Evolutionary conservation across 2,888 invertebrate species (phyloP).

Genomic region (Bellardia bayeri): DNA sequence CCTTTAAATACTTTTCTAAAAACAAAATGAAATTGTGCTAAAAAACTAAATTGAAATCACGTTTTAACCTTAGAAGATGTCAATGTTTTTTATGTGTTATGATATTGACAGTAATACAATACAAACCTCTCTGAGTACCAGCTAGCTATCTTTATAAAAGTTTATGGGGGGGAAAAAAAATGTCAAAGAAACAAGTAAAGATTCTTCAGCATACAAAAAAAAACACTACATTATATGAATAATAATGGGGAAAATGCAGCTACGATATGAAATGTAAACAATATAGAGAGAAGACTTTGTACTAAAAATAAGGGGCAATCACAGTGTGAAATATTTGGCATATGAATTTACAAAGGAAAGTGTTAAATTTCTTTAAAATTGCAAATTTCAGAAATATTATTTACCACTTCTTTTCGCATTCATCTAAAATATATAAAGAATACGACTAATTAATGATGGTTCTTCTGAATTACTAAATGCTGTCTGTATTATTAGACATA

Average conservation of each 20-base stretch:
- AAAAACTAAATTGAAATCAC: constrained; percentile 57
- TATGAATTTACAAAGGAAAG: too few relatives aligned
- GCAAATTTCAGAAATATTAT: background rate
- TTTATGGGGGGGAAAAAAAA: background rate
- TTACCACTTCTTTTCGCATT: too few relatives aligned
- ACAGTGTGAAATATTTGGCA: background rate
- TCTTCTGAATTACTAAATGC: too few relatives aligned
- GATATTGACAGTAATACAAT: constrained; percentile 45
- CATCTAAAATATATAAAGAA: too few relatives aligned
- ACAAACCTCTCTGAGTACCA: background rate
- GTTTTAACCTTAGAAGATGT: constrained; percentile 63
- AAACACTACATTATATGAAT: constrained; percentile 28
- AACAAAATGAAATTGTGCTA: constrained; percentile 9
- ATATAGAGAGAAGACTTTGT: background rate
- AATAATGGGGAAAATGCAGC: constrained; percentile 17
- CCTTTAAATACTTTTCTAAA: background rate
- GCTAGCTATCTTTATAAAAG: background rate
- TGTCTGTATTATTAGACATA: too few relatives aligned
- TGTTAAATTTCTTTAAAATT: too few relatives aligned
- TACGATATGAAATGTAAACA: background rate
- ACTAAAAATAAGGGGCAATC: background rate
- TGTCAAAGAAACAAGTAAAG: constrained; percentile 15
- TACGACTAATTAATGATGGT: too few relatives aligned
- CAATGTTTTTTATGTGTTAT: constrained; percentile 22
- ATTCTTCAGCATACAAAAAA: constrained; percentile 26